Percentiles rank a stretch among this genome's conserved stretches.
Conservation (phyloP, 37 sponge, comb jelly and placozoan genomes). For the Lycopodina hypogea region DNA sequence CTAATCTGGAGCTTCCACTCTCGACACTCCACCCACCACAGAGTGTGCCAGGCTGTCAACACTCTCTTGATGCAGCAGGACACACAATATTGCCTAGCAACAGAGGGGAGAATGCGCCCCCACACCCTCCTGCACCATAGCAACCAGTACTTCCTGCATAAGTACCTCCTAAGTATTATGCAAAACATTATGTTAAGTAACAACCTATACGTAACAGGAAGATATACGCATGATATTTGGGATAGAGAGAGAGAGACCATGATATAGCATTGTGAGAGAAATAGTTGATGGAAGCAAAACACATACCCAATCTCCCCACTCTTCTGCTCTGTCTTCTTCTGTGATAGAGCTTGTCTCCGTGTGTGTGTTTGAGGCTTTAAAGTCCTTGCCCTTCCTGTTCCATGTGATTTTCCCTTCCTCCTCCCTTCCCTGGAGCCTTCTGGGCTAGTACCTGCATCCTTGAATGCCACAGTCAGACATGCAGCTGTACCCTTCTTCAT, state of each 20-base stretch:
- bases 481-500: too few species aligned
- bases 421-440: too few species aligned
- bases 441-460: too few species aligned
- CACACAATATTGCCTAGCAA: slow-evolving; percentile 30
- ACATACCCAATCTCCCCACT: neutral
- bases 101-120: slow-evolving; percentile 45
- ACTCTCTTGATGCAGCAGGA: slow-evolving; percentile 16
- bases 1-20: slow-evolving; percentile 83
- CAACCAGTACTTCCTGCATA: slow-evolving; percentile 30
- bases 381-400: too few species aligned
- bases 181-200: too few species aligned
- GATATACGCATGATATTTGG: too few species aligned
- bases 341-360: neutral
- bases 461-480: too few species aligned
- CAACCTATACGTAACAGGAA: too few species aligned
- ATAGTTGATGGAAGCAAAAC: neutral
- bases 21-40: slow-evolving; percentile 52
- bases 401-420: too few species aligned
- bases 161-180: slow-evolving; percentile 1
- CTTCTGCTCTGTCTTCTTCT: neutral
- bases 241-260: too few species aligned
- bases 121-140: slow-evolving; percentile 42
- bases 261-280: too few species aligned
- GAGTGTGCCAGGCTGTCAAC: slow-evolving; percentile 38
- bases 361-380: neutral